Evolutionary conservation across 2,113 vertebrate species (phyloP).

Genomic region (Corythaeola cristata): DNA sequence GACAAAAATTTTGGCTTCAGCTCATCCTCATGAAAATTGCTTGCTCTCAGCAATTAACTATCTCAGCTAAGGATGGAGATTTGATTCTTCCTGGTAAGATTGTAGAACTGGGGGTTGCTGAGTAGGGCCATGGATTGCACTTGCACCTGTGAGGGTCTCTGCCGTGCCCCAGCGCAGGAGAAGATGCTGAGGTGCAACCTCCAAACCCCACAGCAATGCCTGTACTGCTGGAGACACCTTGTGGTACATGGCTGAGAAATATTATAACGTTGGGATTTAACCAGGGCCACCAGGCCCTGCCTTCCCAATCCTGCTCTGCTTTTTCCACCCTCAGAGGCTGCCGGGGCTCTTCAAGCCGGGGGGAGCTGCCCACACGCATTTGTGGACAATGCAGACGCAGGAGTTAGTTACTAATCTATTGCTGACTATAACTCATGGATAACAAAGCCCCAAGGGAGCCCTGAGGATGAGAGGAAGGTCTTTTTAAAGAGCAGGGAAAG

Average conservation of each 20-base stretch:
- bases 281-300: background rate
- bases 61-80: background rate
- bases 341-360: background rate
- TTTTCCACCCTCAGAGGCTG: background rate
- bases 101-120: background rate
- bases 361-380: background rate
- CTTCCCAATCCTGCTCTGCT: background rate
- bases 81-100: background rate
- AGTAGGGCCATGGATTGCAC: too few species aligned
- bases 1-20: background rate
- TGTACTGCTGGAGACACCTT: conserved; percentile 58
- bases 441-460: background rate
- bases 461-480: background rate
- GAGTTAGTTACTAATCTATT: too few species aligned
- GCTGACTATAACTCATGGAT: background rate
- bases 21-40: background rate
- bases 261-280: accelerated
- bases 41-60: background rate
- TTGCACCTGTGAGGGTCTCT: background rate
- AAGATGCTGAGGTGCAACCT: background rate
- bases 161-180: background rate
- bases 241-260: background rate
- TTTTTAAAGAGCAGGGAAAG: background rate
- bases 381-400: background rate
- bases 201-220: background rate